Evolutionary conservation across 2,797 vertebrate species (phyloP).

Genomic region (Manis pentadactyla): DNA sequence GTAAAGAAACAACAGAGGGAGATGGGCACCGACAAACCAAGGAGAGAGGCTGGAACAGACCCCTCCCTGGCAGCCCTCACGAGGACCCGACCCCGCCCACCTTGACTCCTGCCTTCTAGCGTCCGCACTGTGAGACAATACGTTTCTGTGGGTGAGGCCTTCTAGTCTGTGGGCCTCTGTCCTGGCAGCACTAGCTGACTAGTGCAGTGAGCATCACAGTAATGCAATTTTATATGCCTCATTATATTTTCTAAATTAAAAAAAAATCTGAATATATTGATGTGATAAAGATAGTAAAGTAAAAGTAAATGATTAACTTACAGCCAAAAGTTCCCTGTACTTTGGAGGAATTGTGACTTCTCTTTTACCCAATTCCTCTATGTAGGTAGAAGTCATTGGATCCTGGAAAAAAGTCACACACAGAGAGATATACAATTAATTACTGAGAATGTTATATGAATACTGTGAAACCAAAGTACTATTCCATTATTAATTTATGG

Average conservation of each 20-base stretch:
- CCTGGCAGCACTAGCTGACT: neutral
- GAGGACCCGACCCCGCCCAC: neutral
- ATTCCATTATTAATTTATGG: neutral
- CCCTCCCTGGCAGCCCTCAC: neutral
- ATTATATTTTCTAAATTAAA: neutral
- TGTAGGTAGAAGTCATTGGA: slow-evolving; percentile 79
- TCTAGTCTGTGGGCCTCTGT: neutral
- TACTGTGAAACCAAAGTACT: neutral
- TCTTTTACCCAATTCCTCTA: slow-evolving; percentile 87
- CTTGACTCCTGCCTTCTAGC: neutral
- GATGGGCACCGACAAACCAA: neutral
- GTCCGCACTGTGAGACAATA: neutral
- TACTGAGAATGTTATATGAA: neutral
- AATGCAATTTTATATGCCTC: neutral
- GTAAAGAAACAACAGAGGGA: too few relatives aligned
- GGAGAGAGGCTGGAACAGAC: neutral
- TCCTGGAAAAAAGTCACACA: slow-evolving; percentile 82
- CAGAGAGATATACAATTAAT: neutral
- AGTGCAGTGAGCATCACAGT: neutral
- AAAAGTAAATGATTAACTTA: slow-evolving; percentile 74
- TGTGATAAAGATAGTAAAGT: slow-evolving; percentile 9
- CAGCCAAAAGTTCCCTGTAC: slow-evolving; percentile 86
- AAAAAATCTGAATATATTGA: neutral
- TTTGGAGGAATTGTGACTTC: slow-evolving; percentile 86
- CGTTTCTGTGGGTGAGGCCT: neutral